Base-by-base conservation (phyloP, 2,113 vertebrate species). In the Caranx ignobilis region DNA sequence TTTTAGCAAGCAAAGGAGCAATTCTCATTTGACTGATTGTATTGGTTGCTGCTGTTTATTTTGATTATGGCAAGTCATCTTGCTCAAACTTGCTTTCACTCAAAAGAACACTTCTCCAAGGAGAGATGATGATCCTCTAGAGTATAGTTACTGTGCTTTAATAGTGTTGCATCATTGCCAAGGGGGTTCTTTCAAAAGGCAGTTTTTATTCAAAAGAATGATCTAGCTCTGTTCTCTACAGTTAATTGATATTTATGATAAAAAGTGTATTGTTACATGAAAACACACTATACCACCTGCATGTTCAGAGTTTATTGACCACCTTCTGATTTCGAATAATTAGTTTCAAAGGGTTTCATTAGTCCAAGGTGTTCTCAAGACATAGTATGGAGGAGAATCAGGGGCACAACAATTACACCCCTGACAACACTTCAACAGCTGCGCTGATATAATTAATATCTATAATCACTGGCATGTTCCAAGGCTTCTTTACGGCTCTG, bases 81-180 rank as follows among this genome's bases (percentile, higher is more conserved):
- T 26, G 63, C 19, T 55, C n/a, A 64, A 16, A 31, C 39, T 64
- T 11, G 9, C 21, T 18, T 21, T 26, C 31, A 59, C 11, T 41
- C 19, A 26, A n/a, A 55, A 52, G 55, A 69, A 19, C 52, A 43
- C 13, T 37, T 56, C 32, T 54, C 12, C 2, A 37, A 54, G 31
- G 55, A 68, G 19, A 62, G 35, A 52, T 48, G 31, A 68, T 59
- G 54, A 54, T 75, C 32, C 34, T 64, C 12, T 26, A 57, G 11
- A 39, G 3, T 2, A 19, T 21, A 45, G 34, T 21, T 26, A 32
- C 18, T 62, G 47, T 8, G 39, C 37, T 56, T 43, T 54, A 35
- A 43, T 9, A 9, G n/a, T 57, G 6, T 2, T 10, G 31, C 31
- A 37, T 80, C 2, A 50, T 19, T 3, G 21, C 32, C 12, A 47